Evolutionary conservation across 1,140 invertebrate species (phyloP).

Genomic region (Agrypnia vestita): DNA sequence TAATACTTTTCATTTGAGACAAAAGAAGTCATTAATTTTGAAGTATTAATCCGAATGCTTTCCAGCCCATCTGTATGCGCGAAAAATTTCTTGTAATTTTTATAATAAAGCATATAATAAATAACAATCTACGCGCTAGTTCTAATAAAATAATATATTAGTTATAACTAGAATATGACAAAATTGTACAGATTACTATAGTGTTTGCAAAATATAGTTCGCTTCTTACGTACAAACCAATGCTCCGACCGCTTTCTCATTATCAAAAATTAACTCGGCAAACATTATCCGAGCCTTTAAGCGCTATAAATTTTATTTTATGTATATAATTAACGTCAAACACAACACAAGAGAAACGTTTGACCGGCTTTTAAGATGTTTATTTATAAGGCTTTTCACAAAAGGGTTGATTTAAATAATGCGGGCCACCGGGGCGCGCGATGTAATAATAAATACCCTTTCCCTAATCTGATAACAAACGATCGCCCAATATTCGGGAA

Average conservation of each 20-base stretch:
- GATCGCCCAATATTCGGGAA: neutral
- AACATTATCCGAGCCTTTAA: neutral
- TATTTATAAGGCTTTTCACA: conserved; percentile 40
- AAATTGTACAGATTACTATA: too few relatives aligned
- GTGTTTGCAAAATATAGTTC: too few relatives aligned
- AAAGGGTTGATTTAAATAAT: conserved; percentile 46
- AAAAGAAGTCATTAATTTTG: too few relatives aligned
- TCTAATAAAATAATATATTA: too few relatives aligned
- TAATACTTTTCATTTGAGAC: too few relatives aligned
- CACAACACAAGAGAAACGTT: conserved; percentile 32
- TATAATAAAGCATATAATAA: too few relatives aligned
- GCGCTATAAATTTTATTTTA: conserved; percentile 32
- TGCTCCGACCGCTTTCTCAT: conserved; percentile 13
- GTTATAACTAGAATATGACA: too few relatives aligned
- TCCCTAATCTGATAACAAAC: conserved; percentile 21
- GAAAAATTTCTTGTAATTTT: too few relatives aligned
- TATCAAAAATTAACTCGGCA: conserved; percentile 14
- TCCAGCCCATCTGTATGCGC: too few relatives aligned
- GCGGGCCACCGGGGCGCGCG: neutral
- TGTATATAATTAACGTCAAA: conserved; percentile 42
- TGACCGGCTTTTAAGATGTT: conserved; percentile 39
- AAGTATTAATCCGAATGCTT: too few relatives aligned
- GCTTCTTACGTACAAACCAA: neutral
- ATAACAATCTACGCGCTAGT: too few relatives aligned
- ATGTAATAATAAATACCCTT: conserved; percentile 29